phyloP scores from a whole-genome alignment of 2,113 vertebrate genomes.

The Rhea americana region DNA sequence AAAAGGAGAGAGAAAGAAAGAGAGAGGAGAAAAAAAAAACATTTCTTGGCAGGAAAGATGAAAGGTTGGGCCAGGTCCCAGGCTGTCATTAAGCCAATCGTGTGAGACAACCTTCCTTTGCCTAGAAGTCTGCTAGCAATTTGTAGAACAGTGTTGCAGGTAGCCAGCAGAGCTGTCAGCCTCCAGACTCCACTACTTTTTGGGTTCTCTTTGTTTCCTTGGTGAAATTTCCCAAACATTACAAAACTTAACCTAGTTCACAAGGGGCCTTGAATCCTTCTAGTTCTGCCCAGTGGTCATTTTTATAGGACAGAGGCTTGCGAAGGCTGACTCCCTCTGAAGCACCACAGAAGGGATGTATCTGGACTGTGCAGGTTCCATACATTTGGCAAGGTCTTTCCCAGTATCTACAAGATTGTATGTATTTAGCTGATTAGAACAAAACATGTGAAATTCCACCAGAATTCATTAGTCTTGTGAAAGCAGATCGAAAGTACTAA shows the following conservation, averaged over 20 bases:
- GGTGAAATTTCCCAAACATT: conserved; percentile 23
- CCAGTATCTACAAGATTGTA: neutral
- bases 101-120: neutral
- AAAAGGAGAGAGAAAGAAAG: neutral
- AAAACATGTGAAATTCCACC: neutral
- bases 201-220: conserved; percentile 9
- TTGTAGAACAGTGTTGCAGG: conserved; percentile 28
- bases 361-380: neutral
- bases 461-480: neutral
- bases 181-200: neutral
- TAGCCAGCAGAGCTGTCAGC: neutral
- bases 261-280: neutral
- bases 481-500: neutral
- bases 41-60: neutral
- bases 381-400: neutral
- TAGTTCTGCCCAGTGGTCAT: neutral
- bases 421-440: neutral
- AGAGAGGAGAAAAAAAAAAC: neutral
- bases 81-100: conserved; percentile 10
- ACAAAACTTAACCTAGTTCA: conserved; percentile 6
- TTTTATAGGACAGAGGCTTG: neutral
- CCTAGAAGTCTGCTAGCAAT: conserved; percentile 4
- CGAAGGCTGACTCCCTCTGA: neutral
- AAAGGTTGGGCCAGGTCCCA: conserved; percentile 1
- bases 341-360: neutral